A percentile compares a stretch with the other conserved stretches of the same genome.
Evolutionary conservation across 2,888 invertebrate species (phyloP).

Genomic region (Lagria hirta): DNA sequence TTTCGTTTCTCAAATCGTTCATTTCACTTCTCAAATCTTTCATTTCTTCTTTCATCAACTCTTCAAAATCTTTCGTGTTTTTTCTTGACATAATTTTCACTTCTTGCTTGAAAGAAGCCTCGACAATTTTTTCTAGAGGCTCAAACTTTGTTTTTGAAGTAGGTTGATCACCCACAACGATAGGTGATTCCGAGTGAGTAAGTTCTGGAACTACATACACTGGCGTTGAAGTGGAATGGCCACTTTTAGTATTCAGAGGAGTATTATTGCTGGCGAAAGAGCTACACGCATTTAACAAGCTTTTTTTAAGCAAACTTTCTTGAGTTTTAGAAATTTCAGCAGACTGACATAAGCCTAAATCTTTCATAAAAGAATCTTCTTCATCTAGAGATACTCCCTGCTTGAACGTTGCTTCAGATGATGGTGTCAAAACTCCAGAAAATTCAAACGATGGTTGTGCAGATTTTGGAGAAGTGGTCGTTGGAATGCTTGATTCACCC

Average conservation of each 20-base stretch:
- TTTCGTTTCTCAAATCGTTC: constrained; percentile 34
- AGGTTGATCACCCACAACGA: too few relatives aligned
- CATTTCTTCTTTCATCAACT: constrained; percentile 34
- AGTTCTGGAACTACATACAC: constrained; percentile 20
- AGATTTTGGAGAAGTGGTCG: too few relatives aligned
- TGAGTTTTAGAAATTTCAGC: not conserved
- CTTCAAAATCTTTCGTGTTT: constrained; percentile 5
- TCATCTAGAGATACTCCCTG: too few relatives aligned
- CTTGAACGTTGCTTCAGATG: too few relatives aligned
- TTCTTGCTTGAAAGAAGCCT: too few relatives aligned
- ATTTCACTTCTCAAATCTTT: constrained; percentile 28
- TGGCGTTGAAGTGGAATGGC: constrained; percentile 33
- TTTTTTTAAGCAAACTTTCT: not conserved
- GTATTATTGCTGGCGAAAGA: too few relatives aligned
- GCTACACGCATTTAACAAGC: too few relatives aligned
- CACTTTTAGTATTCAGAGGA: constrained; percentile 14
- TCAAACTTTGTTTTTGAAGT: too few relatives aligned
- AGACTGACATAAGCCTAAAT: constrained; percentile 38
- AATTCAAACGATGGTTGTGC: too few relatives aligned
- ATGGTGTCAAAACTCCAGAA: too few relatives aligned
- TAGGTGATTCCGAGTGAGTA: constrained; percentile 23
- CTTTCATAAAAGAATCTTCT: constrained; percentile 44
- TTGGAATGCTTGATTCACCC: not conserved
- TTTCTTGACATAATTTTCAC: not conserved
- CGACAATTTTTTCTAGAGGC: not conserved